Conservation (phyloP, 2,113 vertebrate genomes). For the Platysternon megacephalum region DNA sequence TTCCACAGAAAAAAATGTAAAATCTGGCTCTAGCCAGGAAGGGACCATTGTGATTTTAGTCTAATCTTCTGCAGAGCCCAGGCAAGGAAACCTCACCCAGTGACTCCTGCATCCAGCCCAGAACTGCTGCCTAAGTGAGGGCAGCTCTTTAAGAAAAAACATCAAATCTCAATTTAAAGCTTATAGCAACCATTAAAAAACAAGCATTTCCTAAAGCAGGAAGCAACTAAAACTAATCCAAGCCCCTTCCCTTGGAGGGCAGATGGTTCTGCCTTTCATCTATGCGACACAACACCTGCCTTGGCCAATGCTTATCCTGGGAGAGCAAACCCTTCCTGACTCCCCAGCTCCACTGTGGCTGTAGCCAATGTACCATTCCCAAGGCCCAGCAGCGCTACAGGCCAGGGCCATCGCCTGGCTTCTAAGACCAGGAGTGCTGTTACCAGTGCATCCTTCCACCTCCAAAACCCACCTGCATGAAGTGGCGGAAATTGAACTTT, state of each 20-base stretch:
- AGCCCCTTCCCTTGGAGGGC: background rate
- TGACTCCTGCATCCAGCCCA: background rate
- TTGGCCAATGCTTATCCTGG: no score
- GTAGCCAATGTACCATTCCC: background rate
- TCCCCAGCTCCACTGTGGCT: background rate
- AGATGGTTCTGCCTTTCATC: background rate
- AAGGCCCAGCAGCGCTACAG: background rate
- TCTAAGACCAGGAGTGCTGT: background rate
- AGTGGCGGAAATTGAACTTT: background rate
- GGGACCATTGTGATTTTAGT: background rate
- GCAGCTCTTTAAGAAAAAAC: background rate
- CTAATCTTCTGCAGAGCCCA: background rate
- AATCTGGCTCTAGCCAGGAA: background rate
- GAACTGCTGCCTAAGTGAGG: background rate
- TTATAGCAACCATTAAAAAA: background rate
- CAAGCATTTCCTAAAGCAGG: background rate
- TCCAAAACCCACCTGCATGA: background rate
- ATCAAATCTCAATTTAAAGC: background rate
- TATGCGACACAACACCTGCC: background rate
- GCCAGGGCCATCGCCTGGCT: background rate
- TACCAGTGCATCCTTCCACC: background rate
- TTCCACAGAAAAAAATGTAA: background rate
- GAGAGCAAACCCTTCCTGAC: background rate
- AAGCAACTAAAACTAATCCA: background rate
- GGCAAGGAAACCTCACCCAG: background rate